Percentiles rank a stretch among this genome's conserved stretches.
These are phyloP conservation scores for Eubasilissa regina DNA, from an alignment of 1,140 invertebrate species.

Conservation along the genomic window DNA sequence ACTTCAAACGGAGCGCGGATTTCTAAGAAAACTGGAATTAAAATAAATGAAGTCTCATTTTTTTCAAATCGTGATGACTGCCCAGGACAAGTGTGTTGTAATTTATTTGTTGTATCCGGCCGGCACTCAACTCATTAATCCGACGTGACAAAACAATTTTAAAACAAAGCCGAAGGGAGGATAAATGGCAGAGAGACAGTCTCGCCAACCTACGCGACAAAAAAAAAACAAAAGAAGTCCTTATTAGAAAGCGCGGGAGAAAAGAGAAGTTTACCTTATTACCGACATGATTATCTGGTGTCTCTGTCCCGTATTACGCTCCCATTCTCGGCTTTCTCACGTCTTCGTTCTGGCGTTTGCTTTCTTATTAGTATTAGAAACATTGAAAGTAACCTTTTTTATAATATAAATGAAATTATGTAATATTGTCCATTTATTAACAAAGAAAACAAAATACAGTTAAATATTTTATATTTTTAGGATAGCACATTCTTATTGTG, in stretches of 20 bases:
- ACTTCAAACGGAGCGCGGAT: no score
- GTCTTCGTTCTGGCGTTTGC: not conserved
- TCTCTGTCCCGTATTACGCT: not conserved
- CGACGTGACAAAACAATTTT: not conserved
- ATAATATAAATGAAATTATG: no score
- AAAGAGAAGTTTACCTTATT: slow-evolving; percentile 57
- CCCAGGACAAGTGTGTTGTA: not conserved
- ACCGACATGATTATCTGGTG: slow-evolving; percentile 44
- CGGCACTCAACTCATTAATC: slow-evolving; percentile 8
- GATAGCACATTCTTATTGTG: no score
- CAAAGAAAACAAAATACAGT: no score
- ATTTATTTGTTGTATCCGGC: not conserved
- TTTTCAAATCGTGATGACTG: not conserved
- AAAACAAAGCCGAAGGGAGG: not conserved
- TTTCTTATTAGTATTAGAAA: not conserved
- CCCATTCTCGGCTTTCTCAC: not conserved
- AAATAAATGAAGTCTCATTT: not conserved
- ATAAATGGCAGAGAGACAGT: not conserved
- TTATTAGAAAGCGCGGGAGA: slow-evolving; percentile 5
- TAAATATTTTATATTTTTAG: no score
- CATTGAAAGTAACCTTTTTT: no score
- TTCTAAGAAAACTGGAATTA: no score
- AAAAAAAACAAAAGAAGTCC: slow-evolving; percentile 43
- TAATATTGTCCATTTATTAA: no score
- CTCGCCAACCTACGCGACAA: slow-evolving; percentile 9